phyloP scores from a whole-genome alignment of 2,113 vertebrate genomes.

The Siniperca chuatsi region DNA sequence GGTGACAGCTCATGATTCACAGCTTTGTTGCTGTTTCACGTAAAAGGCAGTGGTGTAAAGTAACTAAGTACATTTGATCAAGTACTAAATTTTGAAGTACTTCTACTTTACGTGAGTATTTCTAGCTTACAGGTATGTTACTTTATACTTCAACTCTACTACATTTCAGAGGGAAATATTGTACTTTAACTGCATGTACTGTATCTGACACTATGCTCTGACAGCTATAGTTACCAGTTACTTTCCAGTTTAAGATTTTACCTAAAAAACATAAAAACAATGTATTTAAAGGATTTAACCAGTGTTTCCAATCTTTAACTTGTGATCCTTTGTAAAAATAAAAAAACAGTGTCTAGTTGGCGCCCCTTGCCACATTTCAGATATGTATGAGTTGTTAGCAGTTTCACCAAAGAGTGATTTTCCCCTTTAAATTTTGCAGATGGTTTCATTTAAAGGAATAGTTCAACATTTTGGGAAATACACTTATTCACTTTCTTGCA shows the following conservation, averaged over 20 bases:
- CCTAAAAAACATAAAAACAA: not conserved
- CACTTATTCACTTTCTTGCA: not conserved
- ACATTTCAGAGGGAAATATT: not conserved
- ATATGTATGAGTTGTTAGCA: not conserved
- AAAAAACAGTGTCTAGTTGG: too few species aligned
- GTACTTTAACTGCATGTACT: not conserved
- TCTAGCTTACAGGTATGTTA: not conserved
- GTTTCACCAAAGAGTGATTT: not conserved
- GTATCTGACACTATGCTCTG: too few species aligned
- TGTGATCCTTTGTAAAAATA: too few species aligned
- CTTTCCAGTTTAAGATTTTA: not conserved
- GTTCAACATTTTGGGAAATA: not conserved
- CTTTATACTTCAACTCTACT: not conserved
- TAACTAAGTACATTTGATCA: not conserved
- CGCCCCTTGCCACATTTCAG: not conserved
- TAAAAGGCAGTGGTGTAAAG: not conserved
- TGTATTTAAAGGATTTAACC: not conserved
- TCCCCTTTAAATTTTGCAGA: not conserved
- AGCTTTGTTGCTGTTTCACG: constrained; percentile 9
- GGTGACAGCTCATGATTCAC: constrained; percentile 53
- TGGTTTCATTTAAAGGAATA: not conserved
- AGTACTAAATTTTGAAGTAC: not conserved
- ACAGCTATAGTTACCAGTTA: not conserved
- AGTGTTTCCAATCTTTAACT: not conserved
- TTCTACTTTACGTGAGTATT: not conserved